Conservation (phyloP, 1,140 invertebrate genomes). For the Helicoverpa zea region DNA sequence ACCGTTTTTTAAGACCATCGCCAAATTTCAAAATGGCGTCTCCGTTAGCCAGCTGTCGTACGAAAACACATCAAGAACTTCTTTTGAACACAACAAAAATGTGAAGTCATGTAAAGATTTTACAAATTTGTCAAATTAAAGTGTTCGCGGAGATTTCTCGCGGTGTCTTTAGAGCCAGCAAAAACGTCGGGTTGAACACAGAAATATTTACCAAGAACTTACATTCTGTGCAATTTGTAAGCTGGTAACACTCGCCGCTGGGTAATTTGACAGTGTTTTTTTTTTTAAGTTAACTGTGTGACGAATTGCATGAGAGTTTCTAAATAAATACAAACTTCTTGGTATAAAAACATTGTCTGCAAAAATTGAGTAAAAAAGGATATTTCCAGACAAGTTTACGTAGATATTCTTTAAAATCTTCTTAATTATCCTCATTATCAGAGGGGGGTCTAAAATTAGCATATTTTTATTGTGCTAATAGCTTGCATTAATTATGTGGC, state of each 20-base stretch:
- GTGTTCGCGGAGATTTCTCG: slow-evolving; percentile 27
- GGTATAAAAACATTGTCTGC: neutral
- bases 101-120: slow-evolving; percentile 22
- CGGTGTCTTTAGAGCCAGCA: neutral
- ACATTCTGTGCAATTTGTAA: slow-evolving; percentile 40
- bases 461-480: no score
- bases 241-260: slow-evolving; percentile 11
- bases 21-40: slow-evolving; percentile 1
- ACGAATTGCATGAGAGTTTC: neutral
- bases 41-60: neutral
- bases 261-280: slow-evolving; percentile 18
- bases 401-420: no score
- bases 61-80: slow-evolving; percentile 1
- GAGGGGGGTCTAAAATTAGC: no score
- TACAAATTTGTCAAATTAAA: slow-evolving; percentile 37
- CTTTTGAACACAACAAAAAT: neutral
- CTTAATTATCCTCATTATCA: no score
- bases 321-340: neutral
- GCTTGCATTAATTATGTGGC: no score
- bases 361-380: no score
- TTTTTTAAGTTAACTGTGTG: neutral
- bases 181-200: slow-evolving; percentile 17
- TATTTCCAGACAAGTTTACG: no score
- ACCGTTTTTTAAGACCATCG: neutral
- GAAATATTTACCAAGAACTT: slow-evolving; percentile 42